Base-by-base conservation (phyloP, 2,888 invertebrate genomes). In the Hipparchia sbordonii region DNA sequence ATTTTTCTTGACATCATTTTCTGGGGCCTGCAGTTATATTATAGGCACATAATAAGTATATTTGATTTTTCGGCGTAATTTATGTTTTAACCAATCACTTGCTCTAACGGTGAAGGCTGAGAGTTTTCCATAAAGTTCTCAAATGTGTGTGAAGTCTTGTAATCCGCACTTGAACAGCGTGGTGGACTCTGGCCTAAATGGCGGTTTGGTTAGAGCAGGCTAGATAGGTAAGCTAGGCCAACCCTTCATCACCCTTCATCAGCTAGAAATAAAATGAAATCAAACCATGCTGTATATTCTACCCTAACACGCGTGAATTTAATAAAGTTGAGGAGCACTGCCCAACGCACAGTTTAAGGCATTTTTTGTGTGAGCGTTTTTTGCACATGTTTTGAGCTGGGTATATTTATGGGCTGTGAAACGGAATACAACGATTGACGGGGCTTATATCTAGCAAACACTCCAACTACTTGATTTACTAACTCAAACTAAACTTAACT, bases 391-490 rank as follows among this genome's bases (percentile, higher is more conserved):
- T 92, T 84, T 91, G 91, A 91, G 87, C 77, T 60, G 67, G 77
- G 72, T 80, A 85, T 87, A 92, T 91, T 92, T 90, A 92, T 89
- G 88, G 83, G 78, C 87, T 90, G 91, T 82, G 77, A 89, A 87
- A 81, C 74, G 67, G 65, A 59, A 63, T 56, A 81, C 76, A 84
- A 70, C 77, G 86, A 86, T 73, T 81, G 82, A 87, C 73, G 73
- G 48, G 73, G 72, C 79, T 77, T 77, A 80, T 78, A 76, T 70
- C 72, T 71, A 72, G 56, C 59, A 57, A 65, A 71, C 73, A 70
- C 75, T 70, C 76, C 77, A 77, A 77, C 79, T 74, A 78, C 76
- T 72, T 77, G 75, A 76, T 78, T 78, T 77, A 75, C 70, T 62
- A 61, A 12, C 51, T 7, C 0, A 54, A 46, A 70, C 70, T 46